Percentiles rank a stretch among this genome's conserved stretches.
Evolutionary conservation across 2,888 invertebrate species (phyloP).

Genomic region (Cephus nigrinus): DNA sequence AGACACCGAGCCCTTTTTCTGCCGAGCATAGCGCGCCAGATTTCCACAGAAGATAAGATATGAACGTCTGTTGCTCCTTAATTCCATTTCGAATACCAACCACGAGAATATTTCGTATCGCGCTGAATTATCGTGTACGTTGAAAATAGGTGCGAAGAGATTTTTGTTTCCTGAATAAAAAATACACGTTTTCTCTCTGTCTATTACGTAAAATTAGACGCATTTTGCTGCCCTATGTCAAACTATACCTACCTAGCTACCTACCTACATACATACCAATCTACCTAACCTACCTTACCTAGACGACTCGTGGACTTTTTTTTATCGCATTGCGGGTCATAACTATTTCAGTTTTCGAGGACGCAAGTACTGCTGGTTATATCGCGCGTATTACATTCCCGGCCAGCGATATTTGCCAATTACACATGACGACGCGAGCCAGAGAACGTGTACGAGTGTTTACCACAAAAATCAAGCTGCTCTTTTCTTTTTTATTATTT

Average conservation of each 20-base stretch:
- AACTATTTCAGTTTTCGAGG: slow-evolving; percentile 51
- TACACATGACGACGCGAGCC: slow-evolving; percentile 27
- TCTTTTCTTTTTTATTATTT: slow-evolving; percentile 3
- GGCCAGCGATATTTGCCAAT: slow-evolving; percentile 41
- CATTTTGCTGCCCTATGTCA: neutral
- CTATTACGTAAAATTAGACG: neutral
- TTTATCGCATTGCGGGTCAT: slow-evolving; percentile 35
- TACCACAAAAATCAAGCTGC: neutral
- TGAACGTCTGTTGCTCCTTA: neutral
- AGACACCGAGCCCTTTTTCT: neutral
- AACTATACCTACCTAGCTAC: neutral
- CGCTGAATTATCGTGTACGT: neutral
- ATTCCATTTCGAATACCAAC: neutral
- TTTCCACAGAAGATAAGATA: neutral
- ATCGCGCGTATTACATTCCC: slow-evolving; percentile 9
- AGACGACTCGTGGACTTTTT: slow-evolving; percentile 2
- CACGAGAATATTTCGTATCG: neutral
- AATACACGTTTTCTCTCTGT: neutral
- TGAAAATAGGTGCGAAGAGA: neutral
- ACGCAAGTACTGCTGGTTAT: slow-evolving; percentile 19
- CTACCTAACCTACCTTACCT: neutral
- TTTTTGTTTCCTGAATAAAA: neutral
- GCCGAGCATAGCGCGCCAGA: neutral
- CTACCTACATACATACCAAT: neutral
- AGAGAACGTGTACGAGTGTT: neutral